These are phyloP conservation scores for Laticauda laticaudata DNA, from an alignment of 2,113 vertebrate genomes.

Conservation along the genomic window DNA sequence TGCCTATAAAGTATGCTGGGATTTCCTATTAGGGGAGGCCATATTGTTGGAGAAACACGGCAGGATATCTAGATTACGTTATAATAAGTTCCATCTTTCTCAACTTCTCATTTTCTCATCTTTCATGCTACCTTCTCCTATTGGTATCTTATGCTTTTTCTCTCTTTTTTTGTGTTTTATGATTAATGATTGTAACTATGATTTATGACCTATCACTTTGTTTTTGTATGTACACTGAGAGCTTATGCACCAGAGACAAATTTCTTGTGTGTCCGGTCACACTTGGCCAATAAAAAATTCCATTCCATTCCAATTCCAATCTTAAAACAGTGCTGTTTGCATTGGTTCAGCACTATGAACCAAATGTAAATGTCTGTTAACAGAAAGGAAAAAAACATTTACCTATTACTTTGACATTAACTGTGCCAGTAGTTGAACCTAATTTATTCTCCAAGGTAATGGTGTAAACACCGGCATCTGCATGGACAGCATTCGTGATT, in stretches of 20 bases:
- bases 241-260: neutral
- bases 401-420: conserved; percentile 97
- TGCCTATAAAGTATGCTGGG: too few relatives aligned
- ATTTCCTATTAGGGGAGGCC: too few relatives aligned
- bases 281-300: too few relatives aligned
- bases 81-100: neutral
- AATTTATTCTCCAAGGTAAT: conserved; percentile 89
- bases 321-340: neutral
- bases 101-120: neutral
- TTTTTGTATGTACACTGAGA: neutral
- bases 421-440: conserved; percentile 83
- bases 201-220: neutral
- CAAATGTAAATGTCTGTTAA: neutral
- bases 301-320: too few relatives aligned
- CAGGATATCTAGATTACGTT: neutral
- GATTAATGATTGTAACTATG: neutral
- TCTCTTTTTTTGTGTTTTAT: neutral
- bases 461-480: conserved; percentile 85
- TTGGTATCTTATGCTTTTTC: neutral
- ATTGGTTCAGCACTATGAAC: neutral
- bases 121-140: neutral
- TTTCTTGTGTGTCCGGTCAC: neutral
- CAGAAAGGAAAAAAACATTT: conserved; percentile 45
- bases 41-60: too few relatives aligned
- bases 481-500: conserved; percentile 80